Conservation (phyloP, 1,140 invertebrate genomes). For the Eriosoma lanigerum region DNA sequence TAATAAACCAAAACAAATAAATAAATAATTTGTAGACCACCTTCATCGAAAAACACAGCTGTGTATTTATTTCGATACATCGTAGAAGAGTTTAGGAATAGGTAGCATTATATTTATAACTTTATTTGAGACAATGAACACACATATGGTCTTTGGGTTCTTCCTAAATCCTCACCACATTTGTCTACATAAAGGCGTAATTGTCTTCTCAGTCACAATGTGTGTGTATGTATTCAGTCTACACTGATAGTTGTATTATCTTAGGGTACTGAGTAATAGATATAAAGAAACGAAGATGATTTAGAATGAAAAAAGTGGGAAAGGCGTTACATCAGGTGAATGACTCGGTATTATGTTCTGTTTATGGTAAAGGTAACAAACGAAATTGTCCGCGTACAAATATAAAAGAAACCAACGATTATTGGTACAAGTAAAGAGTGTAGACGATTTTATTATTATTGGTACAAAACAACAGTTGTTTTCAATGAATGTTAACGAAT, state of each 20-base stretch:
- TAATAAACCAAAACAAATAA: background rate
- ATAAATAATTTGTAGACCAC: slow-evolving; percentile 37
- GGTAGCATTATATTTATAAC: slow-evolving; percentile 14
- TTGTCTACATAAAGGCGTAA: slow-evolving; percentile 30
- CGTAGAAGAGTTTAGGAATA: background rate
- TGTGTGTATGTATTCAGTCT: background rate
- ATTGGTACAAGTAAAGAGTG: slow-evolving; percentile 33
- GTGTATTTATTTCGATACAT: slow-evolving; percentile 20
- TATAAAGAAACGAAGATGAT: background rate
- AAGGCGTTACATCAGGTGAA: slow-evolving; percentile 31
- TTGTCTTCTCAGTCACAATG: slow-evolving; percentile 33
- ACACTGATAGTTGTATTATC: slow-evolving; percentile 23
- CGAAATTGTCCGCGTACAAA: background rate
- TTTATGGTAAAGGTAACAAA: slow-evolving; percentile 34
- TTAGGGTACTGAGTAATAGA: background rate
- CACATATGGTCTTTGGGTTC: slow-evolving; percentile 1
- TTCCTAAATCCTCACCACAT: background rate
- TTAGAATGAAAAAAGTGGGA: slow-evolving; percentile 25
- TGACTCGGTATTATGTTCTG: slow-evolving; percentile 27
- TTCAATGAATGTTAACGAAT: slow-evolving; percentile 12
- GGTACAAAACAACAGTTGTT: slow-evolving; percentile 27
- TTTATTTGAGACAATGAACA: slow-evolving; percentile 37
- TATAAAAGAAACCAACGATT: slow-evolving; percentile 41
- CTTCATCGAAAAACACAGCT: slow-evolving; percentile 15
- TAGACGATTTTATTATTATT: slow-evolving; percentile 32